phyloP scores from a whole-genome alignment of 1,140 invertebrate species.

The Scaptomyza graminum region DNA sequence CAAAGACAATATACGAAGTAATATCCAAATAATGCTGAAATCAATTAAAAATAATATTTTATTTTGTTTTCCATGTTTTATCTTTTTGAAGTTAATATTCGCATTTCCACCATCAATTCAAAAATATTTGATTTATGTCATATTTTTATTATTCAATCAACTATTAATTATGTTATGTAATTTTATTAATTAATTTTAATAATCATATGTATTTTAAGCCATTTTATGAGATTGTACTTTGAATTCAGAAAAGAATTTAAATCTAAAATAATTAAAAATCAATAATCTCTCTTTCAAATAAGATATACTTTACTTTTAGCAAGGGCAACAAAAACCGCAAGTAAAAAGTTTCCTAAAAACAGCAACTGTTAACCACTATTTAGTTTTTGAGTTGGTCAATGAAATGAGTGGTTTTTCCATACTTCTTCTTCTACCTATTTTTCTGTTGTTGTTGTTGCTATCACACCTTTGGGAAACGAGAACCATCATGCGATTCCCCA shows the following conservation, averaged over 20 bases:
- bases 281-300: neutral
- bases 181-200: too few species aligned
- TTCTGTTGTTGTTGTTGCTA: neutral
- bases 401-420: conserved; percentile 48
- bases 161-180: too few species aligned
- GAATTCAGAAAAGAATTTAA: neutral
- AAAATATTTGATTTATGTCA: too few species aligned
- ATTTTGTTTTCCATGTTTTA: too few species aligned
- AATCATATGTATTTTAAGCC: too few species aligned
- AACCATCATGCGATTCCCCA: conserved; percentile 24
- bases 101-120: too few species aligned
- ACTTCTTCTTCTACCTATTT: conserved; percentile 26
- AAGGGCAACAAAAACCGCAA: neutral
- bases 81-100: too few species aligned
- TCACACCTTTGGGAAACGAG: conserved; percentile 28
- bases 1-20: too few species aligned
- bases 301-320: neutral
- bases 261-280: neutral
- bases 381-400: conserved; percentile 39
- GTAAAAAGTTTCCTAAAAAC: conserved; percentile 3
- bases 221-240: too few species aligned
- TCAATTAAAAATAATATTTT: too few species aligned
- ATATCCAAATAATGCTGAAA: too few species aligned
- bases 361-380: conserved; percentile 32
- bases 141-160: too few species aligned